Percentiles rank a stretch among this genome's conserved stretches.
phyloP scores from a whole-genome alignment of 2,113 vertebrate genomes.

The Oreochromis niloticus region DNA sequence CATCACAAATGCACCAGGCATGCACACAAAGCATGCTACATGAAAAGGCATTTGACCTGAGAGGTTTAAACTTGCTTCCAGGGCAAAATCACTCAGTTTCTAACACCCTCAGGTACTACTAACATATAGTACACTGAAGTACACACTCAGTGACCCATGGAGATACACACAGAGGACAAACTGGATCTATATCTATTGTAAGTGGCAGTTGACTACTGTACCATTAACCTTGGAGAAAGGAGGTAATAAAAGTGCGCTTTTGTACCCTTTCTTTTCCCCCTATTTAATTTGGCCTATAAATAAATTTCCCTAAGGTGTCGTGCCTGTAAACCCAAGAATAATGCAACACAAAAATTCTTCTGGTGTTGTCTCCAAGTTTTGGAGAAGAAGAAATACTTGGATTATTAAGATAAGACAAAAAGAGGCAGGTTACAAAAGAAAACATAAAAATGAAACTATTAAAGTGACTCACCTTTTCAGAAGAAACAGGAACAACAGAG shows the following conservation, averaged over 20 bases:
- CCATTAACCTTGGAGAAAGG: conserved; percentile 44
- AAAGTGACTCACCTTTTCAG: background rate
- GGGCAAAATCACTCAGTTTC: background rate
- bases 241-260: conserved; percentile 33
- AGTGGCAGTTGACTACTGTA: conserved; percentile 3
- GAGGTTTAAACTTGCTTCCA: conserved; percentile 7
- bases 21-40: conserved; percentile 11
- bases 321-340: background rate
- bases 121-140: background rate
- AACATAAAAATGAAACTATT: background rate
- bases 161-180: conserved; percentile 32
- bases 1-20: conserved; percentile 19
- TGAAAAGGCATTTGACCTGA: conserved; percentile 20
- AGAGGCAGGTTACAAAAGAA: background rate
- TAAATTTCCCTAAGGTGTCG: conserved; percentile 29
- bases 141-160: conserved; percentile 13
- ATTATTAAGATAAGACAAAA: background rate
- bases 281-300: conserved; percentile 45
- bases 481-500: background rate
- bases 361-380: background rate
- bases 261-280: conserved; percentile 6
- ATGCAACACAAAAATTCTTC: background rate
- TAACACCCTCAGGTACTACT: conserved; percentile 1
- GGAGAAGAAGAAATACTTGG: background rate
- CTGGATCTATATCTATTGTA: conserved; percentile 1